A percentile compares a stretch with the other conserved stretches of the same genome.
Conservation (phyloP, 2,888 invertebrate species). For the Ornithoptera alexandrae region DNA sequence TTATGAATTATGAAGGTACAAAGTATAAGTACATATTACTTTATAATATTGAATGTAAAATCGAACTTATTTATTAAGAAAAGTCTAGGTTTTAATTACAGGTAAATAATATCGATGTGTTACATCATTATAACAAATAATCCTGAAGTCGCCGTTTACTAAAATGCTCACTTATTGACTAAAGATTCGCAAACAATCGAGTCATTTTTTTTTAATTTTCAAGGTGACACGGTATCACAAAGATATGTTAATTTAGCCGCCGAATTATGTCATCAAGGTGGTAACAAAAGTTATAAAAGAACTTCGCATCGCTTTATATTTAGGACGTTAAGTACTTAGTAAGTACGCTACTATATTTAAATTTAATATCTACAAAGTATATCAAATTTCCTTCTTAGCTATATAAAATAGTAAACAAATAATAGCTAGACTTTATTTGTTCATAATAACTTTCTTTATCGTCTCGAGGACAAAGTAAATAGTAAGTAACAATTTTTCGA, state of each 20-base stretch:
- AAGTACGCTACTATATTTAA: no score
- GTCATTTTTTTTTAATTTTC: constrained; percentile 9
- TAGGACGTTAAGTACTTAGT: neutral
- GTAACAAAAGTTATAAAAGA: neutral
- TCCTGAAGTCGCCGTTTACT: neutral
- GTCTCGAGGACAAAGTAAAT: no score
- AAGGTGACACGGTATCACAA: constrained; percentile 6
- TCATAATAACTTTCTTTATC: no score
- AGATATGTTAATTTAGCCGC: constrained; percentile 4
- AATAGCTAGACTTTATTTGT: no score
- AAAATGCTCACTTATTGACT: neutral
- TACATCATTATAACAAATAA: neutral
- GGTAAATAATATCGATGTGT: neutral
- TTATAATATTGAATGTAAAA: no score
- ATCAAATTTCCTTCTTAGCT: no score
- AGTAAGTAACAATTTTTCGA: no score
- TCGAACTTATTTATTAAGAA: no score
- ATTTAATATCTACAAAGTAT: no score
- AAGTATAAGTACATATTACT: no score
- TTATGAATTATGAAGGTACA: neutral
- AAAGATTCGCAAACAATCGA: neutral
- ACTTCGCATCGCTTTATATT: neutral
- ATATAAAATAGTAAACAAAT: no score
- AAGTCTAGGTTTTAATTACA: no score
- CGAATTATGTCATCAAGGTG: constrained; percentile 3